phyloP scores from a whole-genome alignment of 2,888 invertebrate genomes.

The Heliconius aoede region DNA sequence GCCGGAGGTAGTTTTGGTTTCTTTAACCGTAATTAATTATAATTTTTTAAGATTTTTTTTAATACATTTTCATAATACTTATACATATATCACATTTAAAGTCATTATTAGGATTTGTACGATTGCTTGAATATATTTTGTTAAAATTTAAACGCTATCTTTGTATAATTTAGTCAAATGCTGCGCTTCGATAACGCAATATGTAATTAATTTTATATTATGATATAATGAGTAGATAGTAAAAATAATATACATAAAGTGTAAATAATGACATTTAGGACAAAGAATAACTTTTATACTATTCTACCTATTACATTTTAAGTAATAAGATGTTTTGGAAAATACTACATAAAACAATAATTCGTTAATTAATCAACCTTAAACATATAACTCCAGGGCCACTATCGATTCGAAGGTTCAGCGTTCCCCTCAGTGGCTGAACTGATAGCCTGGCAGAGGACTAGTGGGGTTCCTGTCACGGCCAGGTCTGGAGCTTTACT shows the following conservation, averaged over 20 bases:
- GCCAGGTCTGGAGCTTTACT: conserved; percentile 96
- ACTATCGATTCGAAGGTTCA: conserved; percentile 96
- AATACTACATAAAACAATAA: neutral
- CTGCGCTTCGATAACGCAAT: neutral
- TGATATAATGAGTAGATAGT: too few relatives aligned
- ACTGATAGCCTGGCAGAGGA: conserved; percentile 94
- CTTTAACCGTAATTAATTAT: too few relatives aligned
- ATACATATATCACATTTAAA: neutral
- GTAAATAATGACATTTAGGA: too few relatives aligned
- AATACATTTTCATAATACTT: neutral
- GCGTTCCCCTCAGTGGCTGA: conserved; percentile 96
- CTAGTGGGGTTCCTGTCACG: conserved; percentile 94
- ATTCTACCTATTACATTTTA: too few relatives aligned
- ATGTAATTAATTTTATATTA: too few relatives aligned
- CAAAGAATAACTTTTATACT: too few relatives aligned
- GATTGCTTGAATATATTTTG: neutral
- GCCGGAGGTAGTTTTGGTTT: conserved; percentile 86
- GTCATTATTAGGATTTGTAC: neutral
- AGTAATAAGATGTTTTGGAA: too few relatives aligned
- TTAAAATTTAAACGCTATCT: neutral
- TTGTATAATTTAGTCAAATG: neutral
- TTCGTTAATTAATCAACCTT: neutral
- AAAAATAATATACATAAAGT: too few relatives aligned
- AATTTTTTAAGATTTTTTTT: neutral
- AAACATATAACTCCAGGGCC: conserved; percentile 84